A percentile compares a stretch with the other conserved stretches of the same genome.
Evolutionary conservation across 2,888 invertebrate species (phyloP).

Genomic region (Ctena decussata): DNA sequence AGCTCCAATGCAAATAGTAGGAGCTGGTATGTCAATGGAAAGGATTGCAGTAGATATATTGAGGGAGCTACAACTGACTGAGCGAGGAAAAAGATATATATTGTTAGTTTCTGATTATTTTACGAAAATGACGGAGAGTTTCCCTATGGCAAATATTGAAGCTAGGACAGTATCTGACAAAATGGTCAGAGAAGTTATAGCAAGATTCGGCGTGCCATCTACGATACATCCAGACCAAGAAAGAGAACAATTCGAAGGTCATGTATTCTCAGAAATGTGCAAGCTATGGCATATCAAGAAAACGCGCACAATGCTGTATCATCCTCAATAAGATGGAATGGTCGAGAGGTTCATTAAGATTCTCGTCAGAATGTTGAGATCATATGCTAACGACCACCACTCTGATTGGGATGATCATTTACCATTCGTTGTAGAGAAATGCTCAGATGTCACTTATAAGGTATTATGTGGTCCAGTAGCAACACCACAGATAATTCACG

Average conservation of each 20-base stretch:
- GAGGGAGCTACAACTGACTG: conserved; percentile 11
- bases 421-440: too few relatives aligned
- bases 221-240: conserved; percentile 39
- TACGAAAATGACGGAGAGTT: conserved; percentile 14
- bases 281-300: conserved; percentile 20
- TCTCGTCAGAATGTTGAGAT: conserved; percentile 27
- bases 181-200: conserved; percentile 16
- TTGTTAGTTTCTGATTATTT: conserved; percentile 19
- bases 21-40: conserved; percentile 18
- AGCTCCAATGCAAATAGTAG: conserved; percentile 25
- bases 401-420: conserved; percentile 12
- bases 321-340: conserved; percentile 36
- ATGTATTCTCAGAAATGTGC: conserved; percentile 41
- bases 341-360: too few relatives aligned
- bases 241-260: conserved; percentile 17
- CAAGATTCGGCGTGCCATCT: conserved; percentile 23
- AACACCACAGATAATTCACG: too few relatives aligned
- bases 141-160: conserved; percentile 1
- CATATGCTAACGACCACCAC: conserved; percentile 44
- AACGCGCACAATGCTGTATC: conserved; percentile 41
- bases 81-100: neutral
- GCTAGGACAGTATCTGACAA: conserved; percentile 18
- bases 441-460: too few relatives aligned
- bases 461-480: too few relatives aligned
- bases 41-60: conserved; percentile 15